These are phyloP conservation scores for Halesus radiatus DNA, from an alignment of 1,140 invertebrate genomes.

Conservation along the genomic window DNA sequence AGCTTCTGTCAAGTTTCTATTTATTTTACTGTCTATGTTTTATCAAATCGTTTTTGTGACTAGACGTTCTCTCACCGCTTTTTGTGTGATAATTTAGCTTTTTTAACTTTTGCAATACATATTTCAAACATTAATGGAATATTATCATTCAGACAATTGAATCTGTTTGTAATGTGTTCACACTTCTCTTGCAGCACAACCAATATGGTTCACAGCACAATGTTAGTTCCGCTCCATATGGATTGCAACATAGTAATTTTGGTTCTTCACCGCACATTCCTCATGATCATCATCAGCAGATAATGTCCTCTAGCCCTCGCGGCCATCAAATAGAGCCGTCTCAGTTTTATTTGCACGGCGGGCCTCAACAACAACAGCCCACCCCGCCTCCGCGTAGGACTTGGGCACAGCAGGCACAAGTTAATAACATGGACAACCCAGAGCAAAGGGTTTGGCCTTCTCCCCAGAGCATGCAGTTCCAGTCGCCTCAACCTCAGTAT, in stretches of 20 bases:
- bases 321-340: slow-evolving; percentile 63
- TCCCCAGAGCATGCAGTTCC: slow-evolving; percentile 42
- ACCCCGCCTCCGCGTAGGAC: slow-evolving; percentile 77
- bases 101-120: background rate
- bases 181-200: slow-evolving; percentile 65
- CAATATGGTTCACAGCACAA: slow-evolving; percentile 75
- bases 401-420: slow-evolving; percentile 79
- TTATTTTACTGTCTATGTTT: background rate
- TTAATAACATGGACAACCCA: slow-evolving; percentile 64
- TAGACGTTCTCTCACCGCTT: background rate
- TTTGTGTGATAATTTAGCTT: slow-evolving; percentile 5
- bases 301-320: slow-evolving; percentile 65
- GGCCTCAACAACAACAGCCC: slow-evolving; percentile 60
- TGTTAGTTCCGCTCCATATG: slow-evolving; percentile 61
- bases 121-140: slow-evolving; percentile 5
- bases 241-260: slow-evolving; percentile 63
- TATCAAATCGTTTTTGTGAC: background rate
- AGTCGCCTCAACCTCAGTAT: slow-evolving; percentile 51
- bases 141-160: background rate
- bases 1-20: too few species aligned
- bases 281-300: slow-evolving; percentile 61
- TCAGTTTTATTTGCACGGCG: slow-evolving; percentile 83
- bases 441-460: slow-evolving; percentile 68
- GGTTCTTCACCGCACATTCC: slow-evolving; percentile 74
- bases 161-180: slow-evolving; percentile 24